Conservation (phyloP, 1,140 invertebrate species). For the Dufourea novaeangliae region DNA sequence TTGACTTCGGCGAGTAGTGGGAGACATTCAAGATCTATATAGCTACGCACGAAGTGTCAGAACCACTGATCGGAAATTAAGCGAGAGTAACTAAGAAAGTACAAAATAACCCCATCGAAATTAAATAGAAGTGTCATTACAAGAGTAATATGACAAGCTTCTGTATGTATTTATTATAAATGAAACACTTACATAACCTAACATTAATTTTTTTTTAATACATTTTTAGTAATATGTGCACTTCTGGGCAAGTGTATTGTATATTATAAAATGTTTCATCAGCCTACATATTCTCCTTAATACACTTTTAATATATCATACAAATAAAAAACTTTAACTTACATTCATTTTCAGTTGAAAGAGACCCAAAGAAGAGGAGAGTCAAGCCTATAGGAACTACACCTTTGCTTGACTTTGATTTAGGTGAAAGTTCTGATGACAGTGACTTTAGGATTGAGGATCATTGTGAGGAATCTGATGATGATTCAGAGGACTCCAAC, state of each 20-base stretch:
- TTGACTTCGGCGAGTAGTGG: conserved; percentile 25
- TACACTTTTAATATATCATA: background rate
- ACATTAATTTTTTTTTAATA: conserved; percentile 33
- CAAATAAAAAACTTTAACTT: conserved; percentile 4
- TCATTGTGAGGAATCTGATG: conserved; percentile 89
- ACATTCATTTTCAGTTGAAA: conserved; percentile 85
- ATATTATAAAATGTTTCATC: conserved; percentile 8
- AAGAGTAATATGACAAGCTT: conserved; percentile 62
- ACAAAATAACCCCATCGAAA: conserved; percentile 11
- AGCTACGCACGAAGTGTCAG: conserved; percentile 12
- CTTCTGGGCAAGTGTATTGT: background rate
- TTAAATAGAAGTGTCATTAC: conserved; percentile 13
- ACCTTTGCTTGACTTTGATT: conserved; percentile 90
- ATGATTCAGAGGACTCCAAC: conserved; percentile 84
- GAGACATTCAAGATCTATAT: conserved; percentile 38
- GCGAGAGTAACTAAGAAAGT: background rate
- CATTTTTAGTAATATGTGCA: conserved; percentile 10
- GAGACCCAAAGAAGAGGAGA: conserved; percentile 92
- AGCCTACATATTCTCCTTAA: background rate
- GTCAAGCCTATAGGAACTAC: conserved; percentile 91
- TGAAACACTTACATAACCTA: conserved; percentile 54
- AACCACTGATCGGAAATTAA: conserved; percentile 14
- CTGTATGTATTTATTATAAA: conserved; percentile 61
- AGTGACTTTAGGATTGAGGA: conserved; percentile 97
- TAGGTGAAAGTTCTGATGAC: conserved; percentile 96